Conservation (phyloP, 92 coral and sea anemone genomes). For the Umimayanthus chanpuru region DNA sequence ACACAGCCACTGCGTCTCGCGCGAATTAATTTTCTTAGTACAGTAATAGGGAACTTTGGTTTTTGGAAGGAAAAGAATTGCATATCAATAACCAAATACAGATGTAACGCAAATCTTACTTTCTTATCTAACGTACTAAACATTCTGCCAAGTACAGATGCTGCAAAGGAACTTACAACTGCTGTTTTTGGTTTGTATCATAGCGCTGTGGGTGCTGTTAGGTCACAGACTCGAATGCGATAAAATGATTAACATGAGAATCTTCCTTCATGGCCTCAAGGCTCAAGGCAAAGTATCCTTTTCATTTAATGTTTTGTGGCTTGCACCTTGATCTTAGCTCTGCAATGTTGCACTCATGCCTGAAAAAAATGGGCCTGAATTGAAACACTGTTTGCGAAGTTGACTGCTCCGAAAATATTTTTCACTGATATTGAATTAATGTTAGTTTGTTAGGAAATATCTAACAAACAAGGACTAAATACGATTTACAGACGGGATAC, state of each 20-base stretch:
- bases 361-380: neutral
- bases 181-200: neutral
- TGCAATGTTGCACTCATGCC: neutral
- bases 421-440: neutral
- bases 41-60: neutral
- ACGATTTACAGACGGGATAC: neutral
- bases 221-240: constrained; percentile 40
- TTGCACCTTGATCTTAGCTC: constrained; percentile 10
- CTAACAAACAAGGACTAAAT: too few species aligned
- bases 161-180: neutral
- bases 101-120: constrained; percentile 18
- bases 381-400: neutral
- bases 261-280: neutral
- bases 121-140: constrained; percentile 19
- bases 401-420: neutral
- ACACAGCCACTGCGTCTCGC: neutral
- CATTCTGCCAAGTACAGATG: constrained; percentile 23
- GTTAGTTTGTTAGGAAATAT: neutral
- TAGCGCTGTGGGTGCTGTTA: neutral
- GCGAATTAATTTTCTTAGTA: neutral
- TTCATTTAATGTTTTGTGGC: neutral
- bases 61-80: neutral
- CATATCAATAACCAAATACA: neutral
- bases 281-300: constrained; percentile 14
- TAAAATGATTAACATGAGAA: constrained; percentile 11